These are phyloP conservation scores for Trissoscelio sp. DNA, from an alignment of 2,888 invertebrate species.

Conservation along the genomic window DNA sequence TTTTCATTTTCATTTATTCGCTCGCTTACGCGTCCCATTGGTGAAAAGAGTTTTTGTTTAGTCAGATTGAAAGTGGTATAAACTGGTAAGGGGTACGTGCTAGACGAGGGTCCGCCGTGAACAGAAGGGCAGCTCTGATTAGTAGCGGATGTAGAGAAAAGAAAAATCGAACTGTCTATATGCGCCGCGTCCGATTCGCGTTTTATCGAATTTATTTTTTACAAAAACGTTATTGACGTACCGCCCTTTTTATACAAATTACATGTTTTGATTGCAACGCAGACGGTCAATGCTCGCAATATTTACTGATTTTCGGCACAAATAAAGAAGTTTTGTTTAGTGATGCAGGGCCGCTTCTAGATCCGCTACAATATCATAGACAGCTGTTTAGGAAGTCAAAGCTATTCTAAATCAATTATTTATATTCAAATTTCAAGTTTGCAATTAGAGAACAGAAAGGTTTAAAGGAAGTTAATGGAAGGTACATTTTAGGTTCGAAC, in stretches of 20 bases:
- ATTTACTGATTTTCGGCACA: not conserved
- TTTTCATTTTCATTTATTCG: constrained; percentile 74
- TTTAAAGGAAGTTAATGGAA: too few species aligned
- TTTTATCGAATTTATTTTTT: constrained; percentile 48
- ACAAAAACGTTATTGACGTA: constrained; percentile 14
- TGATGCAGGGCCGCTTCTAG: too few species aligned
- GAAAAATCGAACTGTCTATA: constrained; percentile 31
- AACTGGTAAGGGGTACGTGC: constrained; percentile 66
- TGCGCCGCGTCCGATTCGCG: constrained; percentile 6
- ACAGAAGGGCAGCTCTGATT: constrained; percentile 65
- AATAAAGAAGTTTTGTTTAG: too few species aligned
- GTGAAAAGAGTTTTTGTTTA: constrained; percentile 73
- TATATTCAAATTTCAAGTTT: too few species aligned
- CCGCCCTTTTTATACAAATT: constrained; percentile 18
- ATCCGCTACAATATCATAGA: too few species aligned
- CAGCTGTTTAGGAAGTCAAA: too few species aligned
- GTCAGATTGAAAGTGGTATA: constrained; percentile 73
- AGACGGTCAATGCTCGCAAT: too few species aligned
- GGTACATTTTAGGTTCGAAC: too few species aligned
- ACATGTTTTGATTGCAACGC: constrained; percentile 2
- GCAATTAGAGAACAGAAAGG: too few species aligned
- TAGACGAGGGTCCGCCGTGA: constrained; percentile 59
- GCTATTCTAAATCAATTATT: too few species aligned
- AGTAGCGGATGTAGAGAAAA: constrained; percentile 55
- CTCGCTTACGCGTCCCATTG: constrained; percentile 72